phyloP scores from a whole-genome alignment of 2,888 invertebrate species.

The Anarsia innoxiella region DNA sequence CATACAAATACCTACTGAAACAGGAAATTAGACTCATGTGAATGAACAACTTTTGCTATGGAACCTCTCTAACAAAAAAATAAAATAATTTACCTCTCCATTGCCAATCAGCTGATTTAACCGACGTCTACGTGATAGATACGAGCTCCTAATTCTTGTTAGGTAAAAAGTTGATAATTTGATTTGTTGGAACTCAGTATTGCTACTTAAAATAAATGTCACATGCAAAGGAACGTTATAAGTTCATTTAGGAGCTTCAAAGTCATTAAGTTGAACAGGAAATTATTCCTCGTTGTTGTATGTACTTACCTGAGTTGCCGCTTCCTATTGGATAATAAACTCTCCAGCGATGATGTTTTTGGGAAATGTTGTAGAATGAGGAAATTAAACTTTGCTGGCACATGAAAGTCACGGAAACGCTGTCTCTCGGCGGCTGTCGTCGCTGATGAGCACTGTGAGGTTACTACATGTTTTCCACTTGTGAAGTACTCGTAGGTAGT shows the following conservation, averaged over 20 bases:
- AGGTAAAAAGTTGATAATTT: too few species aligned
- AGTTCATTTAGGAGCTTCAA: constrained; percentile 57
- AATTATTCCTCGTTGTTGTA: constrained; percentile 61
- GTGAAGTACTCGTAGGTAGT: too few species aligned
- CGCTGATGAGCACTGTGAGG: constrained; percentile 25
- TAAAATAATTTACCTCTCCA: too few species aligned
- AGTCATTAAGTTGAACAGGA: constrained; percentile 65
- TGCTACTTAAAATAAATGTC: constrained; percentile 11
- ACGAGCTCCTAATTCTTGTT: too few species aligned
- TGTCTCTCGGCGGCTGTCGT: constrained; percentile 28
- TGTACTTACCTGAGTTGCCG: constrained; percentile 47
- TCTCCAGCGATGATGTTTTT: constrained; percentile 50
- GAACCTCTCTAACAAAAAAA: too few species aligned
- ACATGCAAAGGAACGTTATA: constrained; percentile 35
- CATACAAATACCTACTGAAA: too few species aligned
- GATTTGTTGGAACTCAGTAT: too few species aligned
- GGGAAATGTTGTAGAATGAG: constrained; percentile 63
- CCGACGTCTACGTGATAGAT: too few species aligned
- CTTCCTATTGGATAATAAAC: constrained; percentile 71
- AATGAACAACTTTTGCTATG: too few species aligned
- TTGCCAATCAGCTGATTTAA: too few species aligned
- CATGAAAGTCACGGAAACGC: constrained; percentile 58
- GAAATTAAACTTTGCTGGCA: constrained; percentile 63
- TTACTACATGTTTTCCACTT: too few species aligned
- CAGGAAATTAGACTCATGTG: too few species aligned